Evolutionary conservation across 2,797 vertebrate species (phyloP).

Genomic region (Microctenopoma steveboyesi): DNA sequence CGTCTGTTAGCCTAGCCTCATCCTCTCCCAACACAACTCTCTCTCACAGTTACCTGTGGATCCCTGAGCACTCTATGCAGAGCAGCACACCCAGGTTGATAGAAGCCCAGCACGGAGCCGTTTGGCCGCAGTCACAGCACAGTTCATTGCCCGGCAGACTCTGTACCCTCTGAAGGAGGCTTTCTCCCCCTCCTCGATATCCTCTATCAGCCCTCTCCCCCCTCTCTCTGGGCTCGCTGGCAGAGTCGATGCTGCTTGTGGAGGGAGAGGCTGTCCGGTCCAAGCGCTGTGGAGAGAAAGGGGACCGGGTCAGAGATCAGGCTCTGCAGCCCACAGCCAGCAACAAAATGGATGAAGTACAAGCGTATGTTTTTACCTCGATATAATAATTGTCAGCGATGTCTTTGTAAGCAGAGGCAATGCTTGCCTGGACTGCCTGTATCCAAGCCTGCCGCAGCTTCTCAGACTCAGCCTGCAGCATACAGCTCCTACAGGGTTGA

Average conservation of each 20-base stretch:
- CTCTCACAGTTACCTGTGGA: constrained; percentile 88
- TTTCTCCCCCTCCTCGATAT: constrained; percentile 87
- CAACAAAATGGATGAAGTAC: not conserved
- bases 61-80: constrained; percentile 98
- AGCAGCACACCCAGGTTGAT: constrained; percentile 98
- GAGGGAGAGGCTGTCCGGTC: constrained; percentile 95
- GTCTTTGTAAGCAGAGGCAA: constrained; percentile 95
- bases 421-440: constrained; percentile 96
- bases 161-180: constrained; percentile 90
- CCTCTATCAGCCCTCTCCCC: constrained; percentile 78
- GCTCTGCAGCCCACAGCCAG: not conserved
- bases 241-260: constrained; percentile 96
- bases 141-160: constrained; percentile 90
- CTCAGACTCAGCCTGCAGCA: constrained; percentile 97
- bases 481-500: constrained; percentile 89
- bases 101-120: constrained; percentile 95
- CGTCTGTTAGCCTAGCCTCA: not conserved
- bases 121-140: constrained; percentile 94
- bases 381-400: constrained; percentile 92
- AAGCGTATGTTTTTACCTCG: constrained; percentile 78
- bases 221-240: constrained; percentile 89
- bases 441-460: constrained; percentile 97
- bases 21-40: not conserved
- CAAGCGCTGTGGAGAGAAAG: constrained; percentile 83
- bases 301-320: not conserved